These are phyloP conservation scores for Frankliniella intonsa DNA, from an alignment of 2,888 invertebrate species.

Conservation along the genomic window DNA sequence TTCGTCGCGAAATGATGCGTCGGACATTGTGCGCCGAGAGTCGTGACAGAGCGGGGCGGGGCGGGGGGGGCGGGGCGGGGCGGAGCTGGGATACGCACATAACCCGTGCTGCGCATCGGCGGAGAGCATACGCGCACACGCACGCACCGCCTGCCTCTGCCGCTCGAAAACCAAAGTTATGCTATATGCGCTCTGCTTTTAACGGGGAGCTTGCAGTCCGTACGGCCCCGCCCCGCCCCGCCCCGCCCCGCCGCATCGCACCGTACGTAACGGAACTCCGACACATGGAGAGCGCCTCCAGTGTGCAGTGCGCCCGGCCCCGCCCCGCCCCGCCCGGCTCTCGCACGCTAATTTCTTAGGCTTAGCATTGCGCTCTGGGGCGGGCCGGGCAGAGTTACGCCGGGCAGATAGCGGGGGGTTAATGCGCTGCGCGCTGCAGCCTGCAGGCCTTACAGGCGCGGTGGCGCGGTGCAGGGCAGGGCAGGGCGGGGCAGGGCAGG, in stretches of 20 bases:
- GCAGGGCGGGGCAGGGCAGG: not conserved
- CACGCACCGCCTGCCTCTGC: not conserved
- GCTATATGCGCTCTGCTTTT: constrained; percentile 4
- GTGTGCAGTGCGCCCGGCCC: too few relatives aligned
- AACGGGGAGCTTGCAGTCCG: not conserved
- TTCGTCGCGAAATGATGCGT: constrained; percentile 10
- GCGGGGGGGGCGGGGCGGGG: not conserved
- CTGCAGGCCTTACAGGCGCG: not conserved
- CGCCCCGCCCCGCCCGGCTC: too few relatives aligned
- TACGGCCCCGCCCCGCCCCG: not conserved
- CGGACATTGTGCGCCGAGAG: not conserved
- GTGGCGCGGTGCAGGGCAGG: not conserved
- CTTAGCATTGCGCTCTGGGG: not conserved
- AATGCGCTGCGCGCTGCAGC: not conserved
- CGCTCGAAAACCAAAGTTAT: constrained; percentile 3
- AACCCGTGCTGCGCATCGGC: not conserved
- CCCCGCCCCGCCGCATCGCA: not conserved
- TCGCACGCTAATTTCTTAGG: too few relatives aligned
- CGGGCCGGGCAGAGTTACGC: not conserved
- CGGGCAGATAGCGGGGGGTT: too few relatives aligned
- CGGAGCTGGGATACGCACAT: not conserved
- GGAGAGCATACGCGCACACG: too few relatives aligned
- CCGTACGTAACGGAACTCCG: not conserved
- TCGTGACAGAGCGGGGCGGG: not conserved
- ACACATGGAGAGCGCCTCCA: not conserved